These are phyloP conservation scores for Diorhabda carinulata DNA, from an alignment of 1,140 invertebrate genomes.

Conservation along the genomic window DNA sequence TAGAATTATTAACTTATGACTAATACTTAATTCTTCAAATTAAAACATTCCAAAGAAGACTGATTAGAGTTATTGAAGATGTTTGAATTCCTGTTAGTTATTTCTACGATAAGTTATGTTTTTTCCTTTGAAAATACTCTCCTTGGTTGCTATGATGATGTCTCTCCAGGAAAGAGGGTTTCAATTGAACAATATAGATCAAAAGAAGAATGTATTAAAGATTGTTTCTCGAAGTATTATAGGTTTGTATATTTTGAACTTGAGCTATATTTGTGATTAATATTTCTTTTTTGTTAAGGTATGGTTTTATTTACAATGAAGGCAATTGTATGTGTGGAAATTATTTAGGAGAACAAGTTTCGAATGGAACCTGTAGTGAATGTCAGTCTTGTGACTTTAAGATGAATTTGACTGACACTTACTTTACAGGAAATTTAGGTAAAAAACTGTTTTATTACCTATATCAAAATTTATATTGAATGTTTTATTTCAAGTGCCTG, in stretches of 20 bases:
- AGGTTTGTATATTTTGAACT: constrained; percentile 26
- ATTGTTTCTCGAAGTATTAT: constrained; percentile 33
- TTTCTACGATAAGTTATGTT: not conserved
- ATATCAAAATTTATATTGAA: not conserved
- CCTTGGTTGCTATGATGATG: constrained; percentile 35
- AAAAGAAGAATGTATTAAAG: constrained; percentile 28
- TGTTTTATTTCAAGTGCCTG: constrained; percentile 34
- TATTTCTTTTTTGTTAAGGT: constrained; percentile 17
- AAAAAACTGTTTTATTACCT: not conserved
- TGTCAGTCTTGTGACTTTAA: constrained; percentile 31
- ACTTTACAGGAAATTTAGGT: constrained; percentile 39
- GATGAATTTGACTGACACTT: constrained; percentile 34
- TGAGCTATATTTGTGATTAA: not conserved
- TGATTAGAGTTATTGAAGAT: constrained; percentile 6
- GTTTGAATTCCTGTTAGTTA: not conserved
- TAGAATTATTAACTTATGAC: not conserved
- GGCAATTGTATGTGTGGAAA: constrained; percentile 38
- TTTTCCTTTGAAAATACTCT: constrained; percentile 23
- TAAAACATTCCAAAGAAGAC: constrained; percentile 8
- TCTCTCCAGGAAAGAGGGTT: constrained; percentile 21
- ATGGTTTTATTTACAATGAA: constrained; percentile 21
- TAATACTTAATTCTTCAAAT: not conserved
- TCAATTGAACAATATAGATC: constrained; percentile 18
- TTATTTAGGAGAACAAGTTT: constrained; percentile 37
- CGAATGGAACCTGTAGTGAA: constrained; percentile 29